Evolutionary conservation across 1,140 invertebrate species (phyloP).

Genomic region (Heterodera schachtii): DNA sequence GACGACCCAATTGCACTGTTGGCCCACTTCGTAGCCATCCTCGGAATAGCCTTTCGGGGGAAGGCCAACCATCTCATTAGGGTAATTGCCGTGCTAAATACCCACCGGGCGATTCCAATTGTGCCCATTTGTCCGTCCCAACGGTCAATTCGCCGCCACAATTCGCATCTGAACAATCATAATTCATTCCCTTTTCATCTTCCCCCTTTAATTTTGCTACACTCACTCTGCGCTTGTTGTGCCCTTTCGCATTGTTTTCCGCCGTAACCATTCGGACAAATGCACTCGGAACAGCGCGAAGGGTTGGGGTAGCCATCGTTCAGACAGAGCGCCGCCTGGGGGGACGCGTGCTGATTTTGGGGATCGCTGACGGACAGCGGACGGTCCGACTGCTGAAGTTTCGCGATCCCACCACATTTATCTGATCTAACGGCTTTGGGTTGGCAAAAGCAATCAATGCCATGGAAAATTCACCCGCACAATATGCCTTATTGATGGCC

Average conservation of each 20-base stretch:
- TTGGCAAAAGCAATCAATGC: constrained; percentile 3
- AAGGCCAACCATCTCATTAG: not conserved
- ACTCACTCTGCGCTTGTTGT: constrained; percentile 55
- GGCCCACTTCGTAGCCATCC: constrained; percentile 53
- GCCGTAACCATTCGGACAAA: constrained; percentile 62
- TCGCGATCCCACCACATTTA: constrained; percentile 42
- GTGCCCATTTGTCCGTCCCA: constrained; percentile 40
- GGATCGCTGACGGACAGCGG: not conserved
- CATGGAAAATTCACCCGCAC: constrained; percentile 44
- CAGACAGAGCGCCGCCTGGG: constrained; percentile 32
- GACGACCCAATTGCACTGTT: constrained; percentile 60
- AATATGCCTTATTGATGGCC: constrained; percentile 62
- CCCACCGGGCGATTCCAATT: constrained; percentile 48
- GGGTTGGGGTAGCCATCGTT: constrained; percentile 65
- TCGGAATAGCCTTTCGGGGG: constrained; percentile 40
- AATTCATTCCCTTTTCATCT: too few species aligned
- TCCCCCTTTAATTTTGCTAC: too few species aligned
- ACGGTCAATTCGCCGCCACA: constrained; percentile 54
- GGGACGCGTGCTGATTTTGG: not conserved
- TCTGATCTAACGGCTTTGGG: constrained; percentile 48
- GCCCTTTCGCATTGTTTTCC: constrained; percentile 57
- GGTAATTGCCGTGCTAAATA: not conserved
- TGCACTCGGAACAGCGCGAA: constrained; percentile 53
- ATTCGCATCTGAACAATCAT: constrained; percentile 51
- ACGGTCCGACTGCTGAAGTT: constrained; percentile 16